These are phyloP conservation scores for Euleptes europaea DNA, from an alignment of 2,113 vertebrate genomes.

Conservation along the genomic window DNA sequence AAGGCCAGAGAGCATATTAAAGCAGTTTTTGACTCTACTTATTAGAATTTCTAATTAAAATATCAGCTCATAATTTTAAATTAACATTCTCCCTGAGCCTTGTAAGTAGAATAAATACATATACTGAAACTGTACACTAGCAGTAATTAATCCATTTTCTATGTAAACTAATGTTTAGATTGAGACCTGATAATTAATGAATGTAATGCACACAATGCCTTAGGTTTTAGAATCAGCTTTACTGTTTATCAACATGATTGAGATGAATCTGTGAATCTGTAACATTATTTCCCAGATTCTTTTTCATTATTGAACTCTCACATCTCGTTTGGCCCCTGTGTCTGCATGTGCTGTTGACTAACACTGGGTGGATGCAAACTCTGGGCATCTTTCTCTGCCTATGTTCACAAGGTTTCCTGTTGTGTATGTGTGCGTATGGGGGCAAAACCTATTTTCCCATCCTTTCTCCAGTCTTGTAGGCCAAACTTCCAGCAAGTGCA, in stretches of 20 bases:
- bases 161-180: conserved; percentile 23
- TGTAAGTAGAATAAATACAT: not conserved
- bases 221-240: conserved; percentile 28
- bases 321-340: too few relatives aligned
- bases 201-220: not conserved
- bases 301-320: too few relatives aligned
- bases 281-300: too few relatives aligned
- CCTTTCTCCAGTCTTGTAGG: too few relatives aligned
- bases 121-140: not conserved
- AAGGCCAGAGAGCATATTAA: conserved; percentile 35
- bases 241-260: not conserved
- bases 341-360: too few relatives aligned
- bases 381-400: too few relatives aligned
- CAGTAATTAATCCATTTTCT: conserved; percentile 36
- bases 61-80: conserved; percentile 5
- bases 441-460: too few relatives aligned
- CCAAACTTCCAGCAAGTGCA: too few relatives aligned
- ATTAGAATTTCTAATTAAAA: conserved; percentile 39
- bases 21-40: conserved; percentile 15
- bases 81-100: not conserved
- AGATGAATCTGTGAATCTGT: not conserved
- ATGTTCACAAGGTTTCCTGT: too few relatives aligned
- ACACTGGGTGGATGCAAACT: too few relatives aligned
- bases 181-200: conserved; percentile 23
- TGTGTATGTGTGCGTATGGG: too few relatives aligned